Evolutionary conservation across 2,113 vertebrate species (phyloP).

Genomic region (Stictonetta naevosa): DNA sequence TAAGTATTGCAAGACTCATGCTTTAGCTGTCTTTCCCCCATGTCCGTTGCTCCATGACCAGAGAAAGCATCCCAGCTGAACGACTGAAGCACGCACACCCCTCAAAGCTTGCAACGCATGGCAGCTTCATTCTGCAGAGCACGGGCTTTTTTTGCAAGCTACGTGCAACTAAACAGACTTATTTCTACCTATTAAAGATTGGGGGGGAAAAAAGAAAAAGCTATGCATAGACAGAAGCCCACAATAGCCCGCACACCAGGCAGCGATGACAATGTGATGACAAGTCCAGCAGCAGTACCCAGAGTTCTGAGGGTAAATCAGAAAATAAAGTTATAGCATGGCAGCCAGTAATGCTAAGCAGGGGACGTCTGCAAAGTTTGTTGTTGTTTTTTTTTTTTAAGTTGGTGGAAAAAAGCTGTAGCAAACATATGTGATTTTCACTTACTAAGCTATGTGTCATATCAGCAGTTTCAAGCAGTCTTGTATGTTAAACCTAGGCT

Average conservation of each 20-base stretch:
- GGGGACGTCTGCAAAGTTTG: slow-evolving; percentile 53
- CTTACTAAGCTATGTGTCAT: slow-evolving; percentile 24
- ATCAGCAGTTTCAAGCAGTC: slow-evolving; percentile 37
- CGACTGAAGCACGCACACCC: background rate
- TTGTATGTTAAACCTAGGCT: slow-evolving; percentile 18
- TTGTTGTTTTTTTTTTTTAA: background rate
- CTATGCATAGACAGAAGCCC: slow-evolving; percentile 34
- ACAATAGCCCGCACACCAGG: slow-evolving; percentile 71
- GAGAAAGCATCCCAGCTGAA: background rate
- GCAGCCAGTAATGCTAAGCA: slow-evolving; percentile 61
- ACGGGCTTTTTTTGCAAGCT: background rate
- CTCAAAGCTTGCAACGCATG: background rate
- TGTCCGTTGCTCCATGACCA: background rate
- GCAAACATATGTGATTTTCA: slow-evolving; percentile 64
- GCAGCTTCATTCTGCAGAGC: background rate
- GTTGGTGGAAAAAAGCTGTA: slow-evolving; percentile 50
- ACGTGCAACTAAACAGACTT: background rate
- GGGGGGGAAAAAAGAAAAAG: background rate
- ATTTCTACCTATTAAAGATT: slow-evolving; percentile 60
- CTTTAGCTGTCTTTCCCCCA: background rate
- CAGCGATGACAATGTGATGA: slow-evolving; percentile 80
- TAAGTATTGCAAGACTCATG: slow-evolving; percentile 12
- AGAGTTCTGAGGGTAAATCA: slow-evolving; percentile 71
- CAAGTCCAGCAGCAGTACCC: slow-evolving; percentile 75
- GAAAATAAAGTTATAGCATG: slow-evolving; percentile 72